These are phyloP conservation scores for Anarrhichthys ocellatus DNA, from an alignment of 2,113 vertebrate genomes.

Conservation along the genomic window DNA sequence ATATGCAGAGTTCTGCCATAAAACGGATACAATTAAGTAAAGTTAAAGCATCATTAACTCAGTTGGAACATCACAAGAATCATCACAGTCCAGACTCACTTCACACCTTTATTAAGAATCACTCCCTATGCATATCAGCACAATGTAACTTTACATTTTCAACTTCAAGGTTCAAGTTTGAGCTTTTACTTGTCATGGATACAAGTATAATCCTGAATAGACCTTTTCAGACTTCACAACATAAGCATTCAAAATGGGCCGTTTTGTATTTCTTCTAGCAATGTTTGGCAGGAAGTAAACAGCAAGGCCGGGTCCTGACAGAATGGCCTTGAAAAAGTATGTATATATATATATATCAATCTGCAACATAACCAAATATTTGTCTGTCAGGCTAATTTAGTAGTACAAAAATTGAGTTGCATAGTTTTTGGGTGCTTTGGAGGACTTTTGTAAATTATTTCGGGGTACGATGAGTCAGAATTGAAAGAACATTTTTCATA, in stretches of 20 bases:
- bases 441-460: not conserved
- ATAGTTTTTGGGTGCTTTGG: not conserved
- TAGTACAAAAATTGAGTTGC: not conserved
- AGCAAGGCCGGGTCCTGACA: not conserved
- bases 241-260: not conserved
- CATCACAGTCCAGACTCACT: not conserved
- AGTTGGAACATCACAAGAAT: not conserved
- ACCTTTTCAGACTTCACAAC: not conserved
- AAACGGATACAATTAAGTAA: not conserved
- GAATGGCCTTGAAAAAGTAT: not conserved
- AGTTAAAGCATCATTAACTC: constrained; percentile 2
- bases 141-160: not conserved
- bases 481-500: not conserved
- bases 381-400: not conserved
- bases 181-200: not conserved
- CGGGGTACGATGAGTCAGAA: not conserved
- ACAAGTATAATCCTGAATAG: not conserved
- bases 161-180: not conserved
- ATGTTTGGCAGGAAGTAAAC: not conserved
- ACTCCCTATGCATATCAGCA: not conserved
- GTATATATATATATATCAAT: not conserved
- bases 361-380: not conserved
- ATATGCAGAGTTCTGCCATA: not conserved
- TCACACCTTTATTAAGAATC: constrained; percentile 14
- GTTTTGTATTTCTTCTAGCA: not conserved